A percentile compares a stretch with the other conserved stretches of the same genome.
These are phyloP conservation scores for Epiperipatus broadwayi DNA, from an alignment of 2,888 invertebrate genomes.

Conservation along the genomic window DNA sequence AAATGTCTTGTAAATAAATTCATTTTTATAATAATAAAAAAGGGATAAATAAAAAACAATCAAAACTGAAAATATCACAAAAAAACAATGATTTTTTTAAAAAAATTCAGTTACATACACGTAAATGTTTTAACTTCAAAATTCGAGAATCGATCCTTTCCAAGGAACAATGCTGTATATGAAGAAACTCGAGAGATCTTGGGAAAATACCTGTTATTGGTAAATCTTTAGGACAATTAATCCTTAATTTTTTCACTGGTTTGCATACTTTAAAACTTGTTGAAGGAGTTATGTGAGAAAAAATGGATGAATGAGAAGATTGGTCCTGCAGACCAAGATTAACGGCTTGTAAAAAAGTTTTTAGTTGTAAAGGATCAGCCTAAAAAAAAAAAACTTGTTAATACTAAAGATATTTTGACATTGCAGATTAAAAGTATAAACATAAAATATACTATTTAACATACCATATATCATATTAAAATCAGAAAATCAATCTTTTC, in stretches of 20 bases:
- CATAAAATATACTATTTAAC: too few relatives aligned
- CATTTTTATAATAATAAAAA: too few relatives aligned
- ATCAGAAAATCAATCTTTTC: too few relatives aligned
- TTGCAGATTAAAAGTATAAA: too few relatives aligned
- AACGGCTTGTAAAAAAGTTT: conserved; percentile 23
- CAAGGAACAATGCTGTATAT: conserved; percentile 22
- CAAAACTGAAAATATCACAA: too few relatives aligned
- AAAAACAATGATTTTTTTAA: too few relatives aligned
- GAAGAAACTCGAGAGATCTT: conserved; percentile 20
- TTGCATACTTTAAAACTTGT: conserved; percentile 22
- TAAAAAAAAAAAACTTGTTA: conserved; percentile 18
- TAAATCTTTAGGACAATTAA: conserved; percentile 23
- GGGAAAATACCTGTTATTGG: conserved; percentile 25
- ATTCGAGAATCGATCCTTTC: conserved; percentile 24
- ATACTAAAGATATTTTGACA: too few relatives aligned
- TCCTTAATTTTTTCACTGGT: conserved; percentile 21
- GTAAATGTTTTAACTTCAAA: conserved; percentile 20
- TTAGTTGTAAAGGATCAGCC: conserved; percentile 26
- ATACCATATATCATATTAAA: too few relatives aligned
- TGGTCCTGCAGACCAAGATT: conserved; percentile 20
- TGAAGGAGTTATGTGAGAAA: conserved; percentile 24
- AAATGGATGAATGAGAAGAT: too few relatives aligned
- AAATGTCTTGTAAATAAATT: too few relatives aligned
- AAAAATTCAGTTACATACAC: too few relatives aligned
- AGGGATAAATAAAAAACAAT: too few relatives aligned